A percentile compares a stretch with the other conserved stretches of the same genome.
These are phyloP conservation scores for Galendromus occidentalis DNA, from an alignment of 1,140 invertebrate species.

Conservation along the genomic window DNA sequence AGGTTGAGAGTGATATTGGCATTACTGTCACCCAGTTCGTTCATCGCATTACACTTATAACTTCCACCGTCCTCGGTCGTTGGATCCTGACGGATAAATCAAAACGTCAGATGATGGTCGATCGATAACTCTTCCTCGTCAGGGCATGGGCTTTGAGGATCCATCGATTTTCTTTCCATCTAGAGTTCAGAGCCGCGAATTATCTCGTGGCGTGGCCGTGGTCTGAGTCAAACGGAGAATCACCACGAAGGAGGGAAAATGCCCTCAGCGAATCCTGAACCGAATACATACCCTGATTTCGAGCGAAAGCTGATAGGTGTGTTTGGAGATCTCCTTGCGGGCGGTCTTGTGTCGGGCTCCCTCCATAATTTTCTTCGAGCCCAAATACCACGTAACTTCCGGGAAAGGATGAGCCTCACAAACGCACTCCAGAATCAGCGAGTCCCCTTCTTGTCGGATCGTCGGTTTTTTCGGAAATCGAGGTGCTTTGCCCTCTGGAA, in stretches of 20 bases:
- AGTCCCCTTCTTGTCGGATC: slow-evolving; percentile 78
- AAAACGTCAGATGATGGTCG: too few species aligned
- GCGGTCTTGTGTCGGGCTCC: slow-evolving; percentile 64
- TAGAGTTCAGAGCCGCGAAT: too few species aligned
- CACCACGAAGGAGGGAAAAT: slow-evolving; percentile 14
- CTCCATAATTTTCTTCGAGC: slow-evolving; percentile 54
- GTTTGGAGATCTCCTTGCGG: slow-evolving; percentile 59
- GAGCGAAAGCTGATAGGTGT: slow-evolving; percentile 68
- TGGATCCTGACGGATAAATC: slow-evolving; percentile 42
- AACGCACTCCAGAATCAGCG: slow-evolving; percentile 84
- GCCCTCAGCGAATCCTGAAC: slow-evolving; percentile 5
- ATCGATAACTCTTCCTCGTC: too few species aligned
- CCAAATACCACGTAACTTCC: slow-evolving; percentile 86
- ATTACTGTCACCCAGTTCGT: slow-evolving; percentile 94
- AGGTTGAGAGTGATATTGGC: slow-evolving; percentile 99
- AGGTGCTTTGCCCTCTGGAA: slow-evolving; percentile 79
- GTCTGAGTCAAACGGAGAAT: slow-evolving; percentile 5
- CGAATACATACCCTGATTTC: slow-evolving; percentile 32
- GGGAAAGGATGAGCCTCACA: slow-evolving; percentile 82
- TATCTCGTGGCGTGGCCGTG: too few species aligned
- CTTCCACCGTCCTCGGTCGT: slow-evolving; percentile 85
- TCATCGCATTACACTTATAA: slow-evolving; percentile 96
- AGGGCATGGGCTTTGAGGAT: too few species aligned
- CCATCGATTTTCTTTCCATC: too few species aligned
- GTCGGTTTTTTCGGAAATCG: slow-evolving; percentile 92